phyloP scores from a whole-genome alignment of 2,888 invertebrate species.

The Pasiphila rectangulata region DNA sequence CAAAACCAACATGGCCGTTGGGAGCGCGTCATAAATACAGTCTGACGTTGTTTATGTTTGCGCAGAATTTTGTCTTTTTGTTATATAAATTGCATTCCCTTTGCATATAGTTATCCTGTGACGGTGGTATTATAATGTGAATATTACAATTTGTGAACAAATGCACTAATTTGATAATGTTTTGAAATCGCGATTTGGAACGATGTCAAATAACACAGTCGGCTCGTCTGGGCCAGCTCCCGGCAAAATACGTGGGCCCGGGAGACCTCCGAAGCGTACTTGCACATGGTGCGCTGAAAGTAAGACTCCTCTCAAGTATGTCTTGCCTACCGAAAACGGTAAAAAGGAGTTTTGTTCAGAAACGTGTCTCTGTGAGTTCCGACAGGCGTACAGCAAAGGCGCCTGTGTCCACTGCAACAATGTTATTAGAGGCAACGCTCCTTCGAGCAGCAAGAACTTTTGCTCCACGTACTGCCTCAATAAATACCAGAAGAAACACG shows the following conservation, averaged over 20 bases:
- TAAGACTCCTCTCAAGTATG: conserved; percentile 91
- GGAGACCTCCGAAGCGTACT: conserved; percentile 89
- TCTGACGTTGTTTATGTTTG: conserved; percentile 78
- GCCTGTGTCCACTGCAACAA: conserved; percentile 94
- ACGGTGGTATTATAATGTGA: conserved; percentile 55
- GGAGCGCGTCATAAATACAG: conserved; percentile 76
- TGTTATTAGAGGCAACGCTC: conserved; percentile 88
- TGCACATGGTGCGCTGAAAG: conserved; percentile 94
- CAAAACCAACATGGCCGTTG: conserved; percentile 66
- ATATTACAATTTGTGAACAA: conserved; percentile 31
- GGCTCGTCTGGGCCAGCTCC: conserved; percentile 78
- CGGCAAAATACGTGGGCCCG: conserved; percentile 84
- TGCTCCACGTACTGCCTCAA: conserved; percentile 92
- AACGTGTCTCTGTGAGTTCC: conserved; percentile 92
- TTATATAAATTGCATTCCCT: conserved; percentile 20
- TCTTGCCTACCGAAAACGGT: conserved; percentile 91
- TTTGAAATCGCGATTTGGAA: conserved; percentile 49
- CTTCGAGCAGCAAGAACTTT: conserved; percentile 89
- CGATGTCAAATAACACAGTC: conserved; percentile 77
- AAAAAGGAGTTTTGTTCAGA: conserved; percentile 96
- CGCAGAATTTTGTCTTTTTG: conserved; percentile 43
- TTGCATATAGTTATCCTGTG: conserved; percentile 26
- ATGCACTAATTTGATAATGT: conserved; percentile 52
- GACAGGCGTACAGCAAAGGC: conserved; percentile 93
- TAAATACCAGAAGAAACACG: conserved; percentile 89